Evolutionary conservation across 2,888 invertebrate genomes (phyloP), one percentile per base, ranked within the genome.

Genomic region (Stratiomys singularior): DNA sequence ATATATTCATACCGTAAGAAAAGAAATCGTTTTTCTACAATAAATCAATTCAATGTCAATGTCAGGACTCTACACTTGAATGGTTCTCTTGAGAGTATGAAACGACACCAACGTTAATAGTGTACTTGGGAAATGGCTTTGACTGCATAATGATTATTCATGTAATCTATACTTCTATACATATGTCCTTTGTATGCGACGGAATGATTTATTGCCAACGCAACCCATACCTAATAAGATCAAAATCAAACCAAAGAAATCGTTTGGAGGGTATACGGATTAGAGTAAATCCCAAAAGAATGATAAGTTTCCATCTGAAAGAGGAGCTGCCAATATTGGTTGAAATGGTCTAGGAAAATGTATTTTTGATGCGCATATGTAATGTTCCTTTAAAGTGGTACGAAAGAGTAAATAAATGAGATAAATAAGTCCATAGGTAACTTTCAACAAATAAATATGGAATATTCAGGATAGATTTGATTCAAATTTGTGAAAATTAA

Each of bases 1-100:
- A 7, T 13, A 15, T 52, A n/a, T 13, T 52, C 18, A 52, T n/a
- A 52, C 2, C 15, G 15, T 13, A 52, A 52, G 52, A 52, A 52
- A 5, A 9, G 37, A 37, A 52, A 5, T 52, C 18, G 15, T 13
- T 18, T 60, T 60, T 18, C 25, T 60, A 21, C 58, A 23, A 60
- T 60, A 60, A 60, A 60, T 60, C 58, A 60, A 60, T 60, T 60
- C n/a, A 60, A 25, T 60, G 58, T 60, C 58, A 60, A 11, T 21
- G 25, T 25, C 58, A 60, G 58, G 58, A 23, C 18, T 23, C 18
- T 18, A 9, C 25, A 23, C 21, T 60, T 23, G 23, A 25, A 18
- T 25, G 58, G 1, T 21, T 60, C 25, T 5, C 52, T 18, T 52
- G 52, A 18, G 37, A 37, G 37, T 5, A 9, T 37, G 37, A 37